These are phyloP conservation scores for Chrysolina haemoptera DNA, from an alignment of 2,888 invertebrate genomes.

Conservation along the genomic window DNA sequence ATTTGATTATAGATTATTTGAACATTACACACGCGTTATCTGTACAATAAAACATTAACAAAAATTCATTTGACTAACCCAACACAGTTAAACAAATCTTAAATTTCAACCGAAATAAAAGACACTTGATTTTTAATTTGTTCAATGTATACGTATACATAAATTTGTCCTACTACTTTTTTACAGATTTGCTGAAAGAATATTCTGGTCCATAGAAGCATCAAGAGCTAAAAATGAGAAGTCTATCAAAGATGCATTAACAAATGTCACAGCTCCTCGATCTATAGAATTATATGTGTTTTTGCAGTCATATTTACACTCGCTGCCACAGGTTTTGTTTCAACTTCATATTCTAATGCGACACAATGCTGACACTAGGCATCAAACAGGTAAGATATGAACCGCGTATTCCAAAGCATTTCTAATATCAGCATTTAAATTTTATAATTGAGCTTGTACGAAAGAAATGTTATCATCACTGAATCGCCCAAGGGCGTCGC, in stretches of 20 bases:
- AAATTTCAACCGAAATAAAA: no score
- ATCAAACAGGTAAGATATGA: constrained; percentile 75
- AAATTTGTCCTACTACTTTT: neutral
- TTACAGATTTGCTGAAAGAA: constrained; percentile 78
- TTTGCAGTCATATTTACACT: constrained; percentile 84
- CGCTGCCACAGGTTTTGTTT: constrained; percentile 81
- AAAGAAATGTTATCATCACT: no score
- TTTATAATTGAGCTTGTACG: no score
- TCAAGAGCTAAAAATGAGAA: constrained; percentile 75
- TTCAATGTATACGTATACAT: no score
- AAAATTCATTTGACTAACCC: no score
- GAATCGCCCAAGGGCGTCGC: no score
- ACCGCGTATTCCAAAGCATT: neutral
- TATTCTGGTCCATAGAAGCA: constrained; percentile 85
- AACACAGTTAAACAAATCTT: no score
- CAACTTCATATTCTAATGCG: constrained; percentile 78
- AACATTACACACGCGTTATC: no score
- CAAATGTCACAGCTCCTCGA: constrained; percentile 76
- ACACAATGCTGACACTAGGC: constrained; percentile 72
- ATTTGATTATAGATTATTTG: no score
- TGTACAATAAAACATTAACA: no score
- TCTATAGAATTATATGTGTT: constrained; percentile 84
- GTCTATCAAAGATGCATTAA: constrained; percentile 75
- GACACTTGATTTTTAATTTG: neutral
- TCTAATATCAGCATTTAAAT: no score